Evolutionary conservation across 2,888 invertebrate genomes (phyloP), one percentile per base, ranked within the genome.

Genomic region (Megaustenia siamemsis): DNA sequence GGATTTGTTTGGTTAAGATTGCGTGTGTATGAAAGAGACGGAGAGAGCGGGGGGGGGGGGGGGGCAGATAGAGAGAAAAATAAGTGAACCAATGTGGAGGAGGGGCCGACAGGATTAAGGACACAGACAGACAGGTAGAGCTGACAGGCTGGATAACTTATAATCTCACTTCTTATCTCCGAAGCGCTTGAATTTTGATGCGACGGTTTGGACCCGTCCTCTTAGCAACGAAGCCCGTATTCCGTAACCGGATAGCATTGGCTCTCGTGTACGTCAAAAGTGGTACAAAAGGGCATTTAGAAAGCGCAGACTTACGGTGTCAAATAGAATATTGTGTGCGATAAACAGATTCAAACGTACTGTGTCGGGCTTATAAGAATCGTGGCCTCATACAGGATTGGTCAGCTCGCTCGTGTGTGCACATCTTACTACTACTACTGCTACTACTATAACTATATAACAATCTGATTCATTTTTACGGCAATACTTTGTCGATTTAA

Each of bases 201-300:
- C 60, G 38, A 63, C 45, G n/a, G n/a, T 45, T 78, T 69, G 68
- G 79, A 8, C 32, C 18, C 1, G 35, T 35, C 53, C 38, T 56
- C 49, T 35, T 32, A 24, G 49, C 53, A 38, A 43, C 43, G n/a
- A 40, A 78, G 21, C 63, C 28, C 1, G n/a, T 32, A 43, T 78
- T 43, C 68, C 49, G 28, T 38, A 38, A 49, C 53, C 80, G 12
- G 80, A 80, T 80, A 69, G 53, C 35, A 40, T 68, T 68, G 35
- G n/a, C 69, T 53, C 21, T 24, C 28, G 60, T 60, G 66, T 68
- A 53, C 53, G 32, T 68, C 69, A 69, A 32, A 53, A 38, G 49
- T 35, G 35, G 43, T 28, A 80, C 21, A 69, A 78, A 66, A 78
- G 63, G 43, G 35, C 32, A 63, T 66, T 40, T 63, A 40, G 40